Evolutionary conservation across 2,113 vertebrate species (phyloP).

Genomic region (Mormyrus lacerda): DNA sequence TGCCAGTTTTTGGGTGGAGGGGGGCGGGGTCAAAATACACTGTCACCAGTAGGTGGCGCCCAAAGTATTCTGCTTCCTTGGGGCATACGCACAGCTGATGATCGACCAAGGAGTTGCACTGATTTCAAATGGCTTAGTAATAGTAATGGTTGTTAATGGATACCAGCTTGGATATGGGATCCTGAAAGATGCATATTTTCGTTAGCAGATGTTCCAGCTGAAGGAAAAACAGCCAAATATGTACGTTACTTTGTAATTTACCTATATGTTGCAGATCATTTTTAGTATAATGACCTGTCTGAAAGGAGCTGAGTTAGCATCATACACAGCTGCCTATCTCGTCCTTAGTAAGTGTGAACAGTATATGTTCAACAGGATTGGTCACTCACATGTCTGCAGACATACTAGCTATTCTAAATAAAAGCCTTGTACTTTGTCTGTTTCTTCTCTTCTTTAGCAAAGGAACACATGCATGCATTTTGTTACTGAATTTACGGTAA

Average conservation of each 20-base stretch:
- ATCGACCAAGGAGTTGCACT: not conserved
- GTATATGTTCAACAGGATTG: not conserved
- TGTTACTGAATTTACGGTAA: constrained; percentile 22
- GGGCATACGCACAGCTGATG: constrained; percentile 3
- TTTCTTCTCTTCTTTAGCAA: constrained; percentile 19
- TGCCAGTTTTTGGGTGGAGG: not conserved
- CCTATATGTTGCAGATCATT: not conserved
- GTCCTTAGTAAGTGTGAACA: not conserved
- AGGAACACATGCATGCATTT: constrained; percentile 22
- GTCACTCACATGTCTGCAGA: constrained; percentile 26
- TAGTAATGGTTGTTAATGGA: not conserved
- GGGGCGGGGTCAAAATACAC: not conserved
- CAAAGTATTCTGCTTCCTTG: constrained; percentile 33
- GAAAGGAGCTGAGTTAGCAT: not conserved
- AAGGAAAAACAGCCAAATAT: not conserved
- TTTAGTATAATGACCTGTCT: not conserved
- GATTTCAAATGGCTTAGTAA: not conserved
- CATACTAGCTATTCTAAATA: constrained; percentile 26
- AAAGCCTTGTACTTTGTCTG: constrained; percentile 25
- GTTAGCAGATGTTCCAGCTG: not conserved
- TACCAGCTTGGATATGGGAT: not conserved
- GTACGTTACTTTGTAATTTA: not conserved
- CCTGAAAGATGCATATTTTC: not conserved
- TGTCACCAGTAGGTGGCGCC: constrained; percentile 44
- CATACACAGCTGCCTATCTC: not conserved